Evolutionary conservation across 2,113 vertebrate species (phyloP).

Genomic region (Perca fluviatilis): DNA sequence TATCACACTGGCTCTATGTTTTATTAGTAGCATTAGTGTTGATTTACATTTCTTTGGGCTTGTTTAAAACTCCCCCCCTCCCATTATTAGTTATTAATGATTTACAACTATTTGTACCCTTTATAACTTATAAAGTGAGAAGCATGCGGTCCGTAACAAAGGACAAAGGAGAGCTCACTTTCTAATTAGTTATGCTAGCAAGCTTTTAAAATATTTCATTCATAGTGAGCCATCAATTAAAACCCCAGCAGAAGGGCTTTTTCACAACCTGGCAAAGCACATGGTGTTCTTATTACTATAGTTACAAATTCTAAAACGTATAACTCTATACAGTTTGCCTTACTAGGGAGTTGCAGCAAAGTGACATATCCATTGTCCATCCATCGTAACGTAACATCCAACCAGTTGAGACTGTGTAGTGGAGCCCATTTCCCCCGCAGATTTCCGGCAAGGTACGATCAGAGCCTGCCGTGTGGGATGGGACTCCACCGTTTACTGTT

Average conservation of each 20-base stretch:
- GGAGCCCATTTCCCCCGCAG: conserved; percentile 4
- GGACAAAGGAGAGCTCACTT: neutral
- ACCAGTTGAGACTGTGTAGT: neutral
- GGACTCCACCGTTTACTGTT: conserved; percentile 55
- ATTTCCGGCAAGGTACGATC: conserved; percentile 1
- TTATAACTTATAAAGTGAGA: neutral
- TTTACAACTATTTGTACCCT: neutral
- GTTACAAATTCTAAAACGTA: neutral
- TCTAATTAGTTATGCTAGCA: neutral
- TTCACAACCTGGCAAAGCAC: neutral
- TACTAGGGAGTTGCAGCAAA: neutral
- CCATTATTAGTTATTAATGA: neutral
- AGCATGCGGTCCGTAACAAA: neutral
- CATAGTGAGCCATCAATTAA: neutral
- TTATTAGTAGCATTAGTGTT: neutral
- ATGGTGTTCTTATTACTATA: neutral
- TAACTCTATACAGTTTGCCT: neutral
- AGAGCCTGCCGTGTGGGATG: conserved; percentile 2
- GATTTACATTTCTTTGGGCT: neutral
- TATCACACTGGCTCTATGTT: neutral
- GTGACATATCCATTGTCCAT: neutral
- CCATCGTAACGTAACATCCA: neutral
- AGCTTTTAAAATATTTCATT: neutral
- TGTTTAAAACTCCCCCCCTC: neutral
- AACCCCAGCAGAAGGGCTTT: neutral